phyloP scores from a whole-genome alignment of 2,888 invertebrate genomes.

The Dryocosmus kuriphilus region DNA sequence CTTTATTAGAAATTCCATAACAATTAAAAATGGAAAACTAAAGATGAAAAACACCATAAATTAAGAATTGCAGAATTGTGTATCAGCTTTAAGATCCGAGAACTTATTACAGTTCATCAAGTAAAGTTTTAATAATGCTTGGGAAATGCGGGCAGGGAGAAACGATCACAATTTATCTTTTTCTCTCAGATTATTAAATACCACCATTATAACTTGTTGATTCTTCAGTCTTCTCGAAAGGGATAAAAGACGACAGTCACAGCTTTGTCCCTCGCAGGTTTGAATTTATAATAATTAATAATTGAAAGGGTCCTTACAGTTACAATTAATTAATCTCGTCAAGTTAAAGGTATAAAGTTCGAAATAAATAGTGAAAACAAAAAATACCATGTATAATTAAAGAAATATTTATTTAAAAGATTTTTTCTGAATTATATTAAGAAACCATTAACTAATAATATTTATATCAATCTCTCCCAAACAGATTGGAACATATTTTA shows the following conservation, averaged over 20 bases:
- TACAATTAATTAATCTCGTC: background rate
- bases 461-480: background rate
- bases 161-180: slow-evolving; percentile 68
- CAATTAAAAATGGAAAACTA: background rate
- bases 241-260: background rate
- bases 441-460: background rate
- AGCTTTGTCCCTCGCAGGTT: slow-evolving; percentile 17
- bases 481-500: background rate
- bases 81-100: slow-evolving; percentile 16
- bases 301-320: background rate
- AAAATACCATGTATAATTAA: background rate
- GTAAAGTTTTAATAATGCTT: slow-evolving; percentile 72
- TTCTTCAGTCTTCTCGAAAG: slow-evolving; percentile 58
- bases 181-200: slow-evolving; percentile 68
- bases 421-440: no score
- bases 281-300: background rate
- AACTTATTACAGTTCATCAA: slow-evolving; percentile 72
- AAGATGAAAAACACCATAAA: background rate
- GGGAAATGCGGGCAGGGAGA: slow-evolving; percentile 49
- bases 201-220: slow-evolving; percentile 70
- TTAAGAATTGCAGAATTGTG: slow-evolving; percentile 16
- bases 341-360: background rate
- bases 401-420: no score
- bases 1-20: no score
- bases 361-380: background rate